Evolutionary conservation across 2,888 invertebrate genomes (phyloP).

Genomic region (Rotaria magnacalcarata): DNA sequence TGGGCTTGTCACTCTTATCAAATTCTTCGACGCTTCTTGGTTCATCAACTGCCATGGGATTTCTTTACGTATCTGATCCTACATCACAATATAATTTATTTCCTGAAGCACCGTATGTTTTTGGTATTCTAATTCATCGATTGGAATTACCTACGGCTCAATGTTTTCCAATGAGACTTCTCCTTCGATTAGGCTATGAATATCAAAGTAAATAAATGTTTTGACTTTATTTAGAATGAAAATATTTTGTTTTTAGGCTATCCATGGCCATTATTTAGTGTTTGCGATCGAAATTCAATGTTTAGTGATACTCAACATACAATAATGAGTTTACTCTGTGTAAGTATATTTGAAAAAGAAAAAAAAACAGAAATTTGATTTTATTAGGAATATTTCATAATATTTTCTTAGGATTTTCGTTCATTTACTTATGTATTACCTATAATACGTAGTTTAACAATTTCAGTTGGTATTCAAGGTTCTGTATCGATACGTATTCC

Average conservation of each 20-base stretch:
- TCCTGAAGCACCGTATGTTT: slow-evolving; percentile 71
- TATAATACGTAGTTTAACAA: slow-evolving; percentile 70
- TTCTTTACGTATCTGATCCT: slow-evolving; percentile 64
- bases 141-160: slow-evolving; percentile 74
- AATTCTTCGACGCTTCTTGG: slow-evolving; percentile 62
- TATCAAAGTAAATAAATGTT: slow-evolving; percentile 65
- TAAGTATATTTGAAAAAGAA: neutral
- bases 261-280: slow-evolving; percentile 75
- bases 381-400: neutral
- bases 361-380: too few species aligned
- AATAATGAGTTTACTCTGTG: slow-evolving; percentile 75
- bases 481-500: slow-evolving; percentile 29
- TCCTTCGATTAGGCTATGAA: slow-evolving; percentile 75
- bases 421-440: slow-evolving; percentile 76
- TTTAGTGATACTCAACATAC: slow-evolving; percentile 81
- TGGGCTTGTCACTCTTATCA: neutral
- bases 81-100: slow-evolving; percentile 64
- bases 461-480: slow-evolving; percentile 54
- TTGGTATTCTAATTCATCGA: slow-evolving; percentile 70
- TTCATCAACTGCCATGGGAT: slow-evolving; percentile 67
- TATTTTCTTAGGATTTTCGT: slow-evolving; percentile 68
- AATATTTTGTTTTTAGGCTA: slow-evolving; percentile 64
- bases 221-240: neutral
- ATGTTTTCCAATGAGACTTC: slow-evolving; percentile 69
- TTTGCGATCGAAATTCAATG: slow-evolving; percentile 71